Conservation (phyloP, 2,797 vertebrate species). For the Trachops cirrhosus region DNA sequence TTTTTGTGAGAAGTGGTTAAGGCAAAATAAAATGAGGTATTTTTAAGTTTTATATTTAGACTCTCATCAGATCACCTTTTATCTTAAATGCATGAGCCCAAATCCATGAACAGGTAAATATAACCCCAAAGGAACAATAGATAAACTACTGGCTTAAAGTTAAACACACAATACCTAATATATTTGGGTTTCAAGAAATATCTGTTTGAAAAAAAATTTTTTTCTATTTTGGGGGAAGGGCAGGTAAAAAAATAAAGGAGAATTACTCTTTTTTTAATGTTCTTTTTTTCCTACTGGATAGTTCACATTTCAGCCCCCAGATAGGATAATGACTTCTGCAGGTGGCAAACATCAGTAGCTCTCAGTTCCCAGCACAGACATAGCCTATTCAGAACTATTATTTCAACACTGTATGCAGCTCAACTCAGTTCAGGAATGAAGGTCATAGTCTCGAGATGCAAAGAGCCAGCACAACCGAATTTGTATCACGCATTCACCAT, state of each 20-base stretch:
- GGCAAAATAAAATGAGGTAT: background rate
- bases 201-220: slow-evolving; percentile 40
- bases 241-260: background rate
- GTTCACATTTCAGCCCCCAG: slow-evolving; percentile 16
- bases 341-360: slow-evolving; percentile 47
- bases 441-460: slow-evolving; percentile 8
- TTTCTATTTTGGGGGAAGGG: background rate
- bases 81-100: background rate
- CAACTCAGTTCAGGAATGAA: slow-evolving; percentile 42
- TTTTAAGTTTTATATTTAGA: background rate
- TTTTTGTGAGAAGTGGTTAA: background rate
- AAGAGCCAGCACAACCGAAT: background rate
- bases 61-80: background rate
- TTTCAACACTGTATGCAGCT: slow-evolving; percentile 42
- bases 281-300: slow-evolving; percentile 14
- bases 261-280: background rate
- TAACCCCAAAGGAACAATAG: background rate
- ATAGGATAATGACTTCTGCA: slow-evolving; percentile 71
- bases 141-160: background rate
- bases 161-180: slow-evolving; percentile 6
- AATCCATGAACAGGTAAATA: background rate
- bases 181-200: slow-evolving; percentile 56
- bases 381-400: slow-evolving; percentile 17
- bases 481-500: background rate
- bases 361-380: background rate